Evolutionary conservation across 2,888 invertebrate species (phyloP), one percentile per base, ranked within the genome.

Genomic region (Luffia ferchaultella): DNA sequence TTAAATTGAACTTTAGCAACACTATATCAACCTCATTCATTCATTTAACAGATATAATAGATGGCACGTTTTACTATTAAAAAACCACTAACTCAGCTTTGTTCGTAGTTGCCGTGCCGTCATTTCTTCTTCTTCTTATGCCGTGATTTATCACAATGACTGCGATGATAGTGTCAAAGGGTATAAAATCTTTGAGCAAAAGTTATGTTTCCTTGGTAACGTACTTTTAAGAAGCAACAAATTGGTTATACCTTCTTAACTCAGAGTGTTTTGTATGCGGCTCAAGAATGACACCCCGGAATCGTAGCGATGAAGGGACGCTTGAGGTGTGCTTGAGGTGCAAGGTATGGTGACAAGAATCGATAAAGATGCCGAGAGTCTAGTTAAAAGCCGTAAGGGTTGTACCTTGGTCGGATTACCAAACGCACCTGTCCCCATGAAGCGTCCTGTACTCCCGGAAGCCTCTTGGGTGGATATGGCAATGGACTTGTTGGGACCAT

Each of bases 131-230:
- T n/a, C n/a, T n/a, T n/a, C n/a, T n/a, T n/a, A n/a, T n/a, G n/a
- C n/a, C n/a, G n/a, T 66, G n/a, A 57, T 64, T 16, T 61, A 62
- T 17, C 62, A 60, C 76, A 77, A 65, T 16, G 59, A 61, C 17
- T 43, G 18, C 30, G 18, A 45, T 45, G 41, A 3, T 1, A 20
- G 2, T 2, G 17, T 9, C 16, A 7, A 40, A 15, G 7, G 15
- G 41, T 12, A 17, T 15, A 42, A 3, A 2, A n/a, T 16, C 16
- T 16, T 42, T 42, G n/a, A n/a, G 42, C 2, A 42, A 2, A n/a
- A 2, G 2, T 5, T 17, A 42, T 9, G 15, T 9, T 9, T 40
- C 40, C 15, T 9, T 20, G 18, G 48, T n/a, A 20, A 43, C 15
- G 7, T 17, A n/a, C 40, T 17, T 47, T 12, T 17, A 30, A 18